Evolutionary conservation across 2,113 vertebrate species (phyloP), one percentile per base, ranked within the genome.

Genomic region (Steatornis caripensis): DNA sequence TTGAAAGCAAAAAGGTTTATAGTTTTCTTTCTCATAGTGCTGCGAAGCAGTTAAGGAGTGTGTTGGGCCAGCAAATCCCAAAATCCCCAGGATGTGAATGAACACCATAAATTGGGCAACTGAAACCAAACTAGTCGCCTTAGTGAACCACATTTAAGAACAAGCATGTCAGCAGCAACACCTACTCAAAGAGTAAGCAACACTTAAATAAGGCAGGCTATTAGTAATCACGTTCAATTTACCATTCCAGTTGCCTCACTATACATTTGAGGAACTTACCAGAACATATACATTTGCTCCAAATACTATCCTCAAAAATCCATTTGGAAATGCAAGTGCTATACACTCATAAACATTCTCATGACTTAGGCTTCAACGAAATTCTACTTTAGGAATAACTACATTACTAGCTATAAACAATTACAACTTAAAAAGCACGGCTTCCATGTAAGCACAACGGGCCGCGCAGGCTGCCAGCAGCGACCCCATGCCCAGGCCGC

Each of bases 261-360:
- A 15, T 1, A 6, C 6, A 11, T 3, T 9, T 20, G 13, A 64
- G 15, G 8, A 69, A 24, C 7, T 43, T 48, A 74, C 0, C 9
- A 30, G 16, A 74, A 77, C 24, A 55, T 2, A 34, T 2, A 8
- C 2, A 41, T 30, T 37, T 81, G 5, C 32, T 49, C 7, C 51
- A 45, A 77, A 36, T 3, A 48, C 7, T 7, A 45, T 4, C 6
- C 46, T 43, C 17, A n/a, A 85, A 89, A 83, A 71, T 23, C 15
- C 2, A 1, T 34, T 75, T 51, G 20, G 39, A 82, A 65, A 70
- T 26, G 5, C 11, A 57, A 64, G 70, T 22, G 12, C 3, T 45
- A 18, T 3, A 37, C 1, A 4, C 43, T 34, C 16, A 39, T 39
- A 30, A 84, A 39, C 12, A 27, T 4, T 39, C 6, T 30, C 6